These are phyloP conservation scores for Boulengeromyrus knoepffleri DNA, from an alignment of 2,113 vertebrate genomes.

Conservation along the genomic window DNA sequence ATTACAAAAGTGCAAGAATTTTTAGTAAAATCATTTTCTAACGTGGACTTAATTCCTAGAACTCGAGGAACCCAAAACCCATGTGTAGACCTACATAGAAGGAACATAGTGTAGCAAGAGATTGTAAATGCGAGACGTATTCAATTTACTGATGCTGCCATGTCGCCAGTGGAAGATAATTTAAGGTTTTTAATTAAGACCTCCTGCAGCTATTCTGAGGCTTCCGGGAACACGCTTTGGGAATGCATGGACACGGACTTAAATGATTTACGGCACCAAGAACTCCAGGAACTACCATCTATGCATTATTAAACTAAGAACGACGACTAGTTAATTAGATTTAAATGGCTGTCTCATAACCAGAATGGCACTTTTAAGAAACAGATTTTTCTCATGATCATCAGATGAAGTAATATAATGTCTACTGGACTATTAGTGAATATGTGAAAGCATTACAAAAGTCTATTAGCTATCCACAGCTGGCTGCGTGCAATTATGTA, in stretches of 20 bases:
- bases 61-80: background rate
- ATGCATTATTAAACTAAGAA: conserved; percentile 13
- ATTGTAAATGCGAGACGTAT: background rate
- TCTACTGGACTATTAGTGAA: background rate
- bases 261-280: background rate
- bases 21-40: background rate
- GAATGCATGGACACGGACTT: background rate
- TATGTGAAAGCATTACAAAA: background rate
- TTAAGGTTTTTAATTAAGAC: background rate
- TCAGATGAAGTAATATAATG: background rate
- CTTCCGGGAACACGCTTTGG: background rate
- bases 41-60: background rate
- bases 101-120: background rate
- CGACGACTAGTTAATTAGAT: conserved; percentile 6
- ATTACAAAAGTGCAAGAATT: background rate
- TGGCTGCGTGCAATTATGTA: background rate
- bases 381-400: background rate
- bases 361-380: background rate
- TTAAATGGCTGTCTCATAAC: conserved; percentile 16
- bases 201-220: background rate
- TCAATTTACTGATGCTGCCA: background rate
- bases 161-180: background rate
- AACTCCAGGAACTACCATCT: background rate
- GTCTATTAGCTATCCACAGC: background rate
- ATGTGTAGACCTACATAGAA: background rate